Conservation (phyloP, 2,888 invertebrate species). For the Drosophila engyochracea region DNA sequence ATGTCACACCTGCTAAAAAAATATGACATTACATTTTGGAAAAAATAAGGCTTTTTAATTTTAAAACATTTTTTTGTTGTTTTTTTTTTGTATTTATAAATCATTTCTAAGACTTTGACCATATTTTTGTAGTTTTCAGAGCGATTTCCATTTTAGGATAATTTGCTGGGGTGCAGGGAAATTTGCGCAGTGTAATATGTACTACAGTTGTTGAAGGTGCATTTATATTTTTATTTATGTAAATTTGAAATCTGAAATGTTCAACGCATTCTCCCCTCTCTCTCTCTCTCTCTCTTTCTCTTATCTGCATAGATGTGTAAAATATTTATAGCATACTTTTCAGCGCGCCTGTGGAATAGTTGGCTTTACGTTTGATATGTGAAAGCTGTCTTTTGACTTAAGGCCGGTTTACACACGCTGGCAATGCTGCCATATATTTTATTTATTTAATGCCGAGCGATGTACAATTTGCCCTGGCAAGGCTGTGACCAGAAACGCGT, state of each 20-base stretch:
- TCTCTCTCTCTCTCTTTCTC: not conserved
- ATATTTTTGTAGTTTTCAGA: not conserved
- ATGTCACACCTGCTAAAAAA: not conserved
- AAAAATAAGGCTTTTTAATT: not conserved
- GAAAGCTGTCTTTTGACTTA: slow-evolving; percentile 1
- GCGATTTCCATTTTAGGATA: not conserved
- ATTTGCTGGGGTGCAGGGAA: not conserved
- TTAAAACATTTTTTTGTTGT: not conserved
- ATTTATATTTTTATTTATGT: not conserved
- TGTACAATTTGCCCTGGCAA: not conserved
- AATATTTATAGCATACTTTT: slow-evolving; percentile 20
- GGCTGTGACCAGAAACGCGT: not conserved
- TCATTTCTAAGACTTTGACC: not conserved
- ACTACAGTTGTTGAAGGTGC: not conserved
- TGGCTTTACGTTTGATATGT: not conserved
- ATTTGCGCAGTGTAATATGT: not conserved
- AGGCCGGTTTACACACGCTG: not conserved
- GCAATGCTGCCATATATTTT: not conserved
- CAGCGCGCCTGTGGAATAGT: not conserved
- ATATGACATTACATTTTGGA: not conserved
- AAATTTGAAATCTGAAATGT: not conserved
- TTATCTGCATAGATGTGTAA: no score
- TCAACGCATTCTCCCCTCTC: not conserved
- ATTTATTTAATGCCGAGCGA: not conserved
- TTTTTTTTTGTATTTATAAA: no score